Evolutionary conservation across 2,113 vertebrate genomes (phyloP).

Genomic region (Plecturocebus donacophilus): DNA sequence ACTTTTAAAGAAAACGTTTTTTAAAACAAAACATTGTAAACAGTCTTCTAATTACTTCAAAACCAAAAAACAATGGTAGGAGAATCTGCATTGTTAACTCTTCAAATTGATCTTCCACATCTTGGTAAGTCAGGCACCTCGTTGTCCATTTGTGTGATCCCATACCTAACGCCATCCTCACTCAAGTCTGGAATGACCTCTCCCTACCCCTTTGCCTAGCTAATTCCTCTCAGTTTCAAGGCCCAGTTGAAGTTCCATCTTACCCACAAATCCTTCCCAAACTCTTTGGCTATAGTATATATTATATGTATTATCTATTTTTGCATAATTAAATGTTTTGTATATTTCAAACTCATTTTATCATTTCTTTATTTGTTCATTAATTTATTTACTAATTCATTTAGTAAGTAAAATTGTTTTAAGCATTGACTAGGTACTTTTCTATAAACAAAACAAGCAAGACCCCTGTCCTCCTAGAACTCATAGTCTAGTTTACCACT

Average conservation of each 20-base stretch:
- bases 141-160: neutral
- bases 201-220: neutral
- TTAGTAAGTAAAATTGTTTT: neutral
- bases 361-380: neutral
- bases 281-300: neutral
- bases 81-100: neutral
- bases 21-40: neutral
- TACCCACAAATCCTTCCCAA: neutral
- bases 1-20: neutral
- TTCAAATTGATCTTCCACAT: neutral
- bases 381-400: neutral
- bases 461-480: neutral
- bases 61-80: neutral
- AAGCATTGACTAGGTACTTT: neutral
- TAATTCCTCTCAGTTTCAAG: neutral
- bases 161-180: neutral
- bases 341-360: neutral
- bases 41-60: neutral
- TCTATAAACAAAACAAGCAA: neutral
- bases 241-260: neutral
- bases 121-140: neutral
- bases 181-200: neutral
- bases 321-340: conserved; percentile 7
- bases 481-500: neutral
- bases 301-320: neutral